Percentiles rank a stretch among this genome's conserved stretches.
Conservation (phyloP, 30 jellyfish, hydroid and myxozoan species). For the Aurelia coerulea region DNA sequence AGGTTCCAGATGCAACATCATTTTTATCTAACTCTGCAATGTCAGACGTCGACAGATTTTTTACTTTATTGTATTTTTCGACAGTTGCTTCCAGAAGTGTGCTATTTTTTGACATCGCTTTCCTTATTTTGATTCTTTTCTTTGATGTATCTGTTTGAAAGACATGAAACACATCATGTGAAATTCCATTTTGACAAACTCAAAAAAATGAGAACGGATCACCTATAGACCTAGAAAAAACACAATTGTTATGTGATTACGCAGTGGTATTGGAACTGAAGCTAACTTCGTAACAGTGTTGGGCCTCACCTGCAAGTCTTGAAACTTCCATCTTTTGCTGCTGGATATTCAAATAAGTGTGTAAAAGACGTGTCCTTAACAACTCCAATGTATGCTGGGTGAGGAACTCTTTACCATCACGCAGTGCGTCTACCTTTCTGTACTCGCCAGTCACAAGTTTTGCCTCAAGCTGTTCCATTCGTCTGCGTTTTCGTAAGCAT, state of each 20-base stretch:
- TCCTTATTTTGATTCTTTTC: conserved; percentile 1
- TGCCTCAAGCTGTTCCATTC: neutral
- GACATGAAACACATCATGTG: neutral
- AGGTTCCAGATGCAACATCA: neutral
- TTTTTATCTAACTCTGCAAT: neutral
- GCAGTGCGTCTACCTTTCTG: neutral
- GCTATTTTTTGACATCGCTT: neutral
- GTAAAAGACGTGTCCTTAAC: neutral
- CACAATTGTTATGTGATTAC: too few species aligned
- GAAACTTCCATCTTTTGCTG: neutral
- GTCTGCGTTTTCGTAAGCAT: neutral
- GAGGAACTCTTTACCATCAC: neutral
- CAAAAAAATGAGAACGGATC: too few species aligned
- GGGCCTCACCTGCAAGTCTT: neutral
- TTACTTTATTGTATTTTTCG: neutral
- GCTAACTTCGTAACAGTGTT: too few species aligned
- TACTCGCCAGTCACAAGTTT: neutral
- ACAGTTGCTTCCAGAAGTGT: conserved; percentile 13
- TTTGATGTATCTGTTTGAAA: conserved; percentile 6
- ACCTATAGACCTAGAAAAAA: too few species aligned
- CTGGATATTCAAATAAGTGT: neutral
- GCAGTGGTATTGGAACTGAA: too few species aligned
- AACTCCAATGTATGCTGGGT: neutral
- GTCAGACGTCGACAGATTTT: neutral
- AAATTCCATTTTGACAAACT: too few species aligned